Percentiles rank a stretch among this genome's conserved stretches.
Conservation (phyloP, 2,797 vertebrate species). For the Glyptemys insculpta region DNA sequence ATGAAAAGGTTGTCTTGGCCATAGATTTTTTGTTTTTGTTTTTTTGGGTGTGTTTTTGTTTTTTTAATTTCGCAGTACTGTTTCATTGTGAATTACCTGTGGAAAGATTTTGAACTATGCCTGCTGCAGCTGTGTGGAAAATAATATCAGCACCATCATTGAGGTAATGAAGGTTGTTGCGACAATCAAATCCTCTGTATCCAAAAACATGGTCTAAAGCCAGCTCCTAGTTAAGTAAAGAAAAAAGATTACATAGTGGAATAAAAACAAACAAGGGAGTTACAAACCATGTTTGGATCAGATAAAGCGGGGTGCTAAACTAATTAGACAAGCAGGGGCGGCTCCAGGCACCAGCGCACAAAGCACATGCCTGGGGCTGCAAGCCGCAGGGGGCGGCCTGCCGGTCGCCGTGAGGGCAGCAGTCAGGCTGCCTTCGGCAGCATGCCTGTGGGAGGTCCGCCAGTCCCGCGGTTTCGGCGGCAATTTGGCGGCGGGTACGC, state of each 20-base stretch:
- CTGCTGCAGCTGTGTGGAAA: slow-evolving; percentile 93
- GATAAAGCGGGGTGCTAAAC: not conserved
- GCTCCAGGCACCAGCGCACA: too few relatives aligned
- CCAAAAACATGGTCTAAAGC: slow-evolving; percentile 96
- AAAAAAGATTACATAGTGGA: not conserved
- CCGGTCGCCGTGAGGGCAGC: too few relatives aligned
- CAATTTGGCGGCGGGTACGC: too few relatives aligned
- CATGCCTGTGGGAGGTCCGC: too few relatives aligned
- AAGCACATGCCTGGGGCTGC: too few relatives aligned
- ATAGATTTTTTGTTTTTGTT: too few relatives aligned
- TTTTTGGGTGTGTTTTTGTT: not conserved
- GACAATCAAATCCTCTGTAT: slow-evolving; percentile 95
- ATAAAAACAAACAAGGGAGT: not conserved
- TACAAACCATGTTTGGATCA: not conserved
- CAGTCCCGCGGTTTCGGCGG: too few relatives aligned
- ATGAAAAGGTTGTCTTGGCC: not conserved
- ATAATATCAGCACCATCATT: slow-evolving; percentile 95
- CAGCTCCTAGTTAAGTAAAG: slow-evolving; percentile 84
- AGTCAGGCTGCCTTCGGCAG: too few relatives aligned
- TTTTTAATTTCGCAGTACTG: not conserved
- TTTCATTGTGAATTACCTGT: slow-evolving; percentile 82
- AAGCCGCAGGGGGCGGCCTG: too few relatives aligned
- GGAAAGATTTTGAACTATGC: slow-evolving; percentile 93
- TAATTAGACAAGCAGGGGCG: not conserved
- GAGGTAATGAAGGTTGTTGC: slow-evolving; percentile 98